Conservation (phyloP, 2,113 vertebrate genomes). For the Rhegmatorhina hoffmannsi region DNA sequence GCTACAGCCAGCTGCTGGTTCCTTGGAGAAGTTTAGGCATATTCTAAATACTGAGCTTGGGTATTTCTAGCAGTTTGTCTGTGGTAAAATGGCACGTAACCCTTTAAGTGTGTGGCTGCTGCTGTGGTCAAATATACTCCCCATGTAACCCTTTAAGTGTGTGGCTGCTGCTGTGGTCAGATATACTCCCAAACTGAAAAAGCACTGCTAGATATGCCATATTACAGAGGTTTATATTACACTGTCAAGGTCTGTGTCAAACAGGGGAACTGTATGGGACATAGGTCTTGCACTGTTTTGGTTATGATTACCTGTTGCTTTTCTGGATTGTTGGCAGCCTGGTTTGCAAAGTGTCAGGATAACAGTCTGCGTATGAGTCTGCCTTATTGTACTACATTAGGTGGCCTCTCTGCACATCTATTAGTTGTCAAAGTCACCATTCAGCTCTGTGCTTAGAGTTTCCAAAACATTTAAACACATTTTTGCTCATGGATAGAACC, state of each 20-base stretch:
- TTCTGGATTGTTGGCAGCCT: background rate
- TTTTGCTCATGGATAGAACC: background rate
- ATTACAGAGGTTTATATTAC: background rate
- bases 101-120: background rate
- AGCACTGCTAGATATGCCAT: background rate
- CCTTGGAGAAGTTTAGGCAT: background rate
- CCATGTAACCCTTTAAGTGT: background rate
- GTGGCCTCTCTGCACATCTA: background rate
- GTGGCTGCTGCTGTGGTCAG: background rate
- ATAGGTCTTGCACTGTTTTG: background rate
- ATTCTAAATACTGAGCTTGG: background rate
- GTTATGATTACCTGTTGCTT: background rate
- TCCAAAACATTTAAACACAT: background rate
- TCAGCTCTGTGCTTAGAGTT: background rate
- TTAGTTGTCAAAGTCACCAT: background rate
- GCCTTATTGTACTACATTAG: background rate
- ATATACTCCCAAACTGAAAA: background rate
- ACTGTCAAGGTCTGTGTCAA: background rate
- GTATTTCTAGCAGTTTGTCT: background rate
- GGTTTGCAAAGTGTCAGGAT: background rate
- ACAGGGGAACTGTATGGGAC: background rate
- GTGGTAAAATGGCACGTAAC: background rate
- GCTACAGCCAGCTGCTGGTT: background rate
- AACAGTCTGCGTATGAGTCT: fast-evolving
- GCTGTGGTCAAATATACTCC: background rate